These are phyloP conservation scores for Pectinophora gossypiella DNA, from an alignment of 1,140 invertebrate species.

Conservation along the genomic window DNA sequence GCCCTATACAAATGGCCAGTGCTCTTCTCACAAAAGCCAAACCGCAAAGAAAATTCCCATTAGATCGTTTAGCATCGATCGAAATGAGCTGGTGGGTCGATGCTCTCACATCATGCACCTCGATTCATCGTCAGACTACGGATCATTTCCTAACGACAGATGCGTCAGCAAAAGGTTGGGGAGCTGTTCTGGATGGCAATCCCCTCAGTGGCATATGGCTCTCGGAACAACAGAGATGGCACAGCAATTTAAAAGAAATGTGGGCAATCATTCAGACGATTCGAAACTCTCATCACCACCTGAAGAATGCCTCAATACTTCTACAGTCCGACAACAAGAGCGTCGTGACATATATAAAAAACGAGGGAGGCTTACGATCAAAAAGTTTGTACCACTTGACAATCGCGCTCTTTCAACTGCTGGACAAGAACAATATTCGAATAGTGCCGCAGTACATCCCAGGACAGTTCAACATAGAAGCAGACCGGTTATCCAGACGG, in stretches of 20 bases:
- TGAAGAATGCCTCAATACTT: slow-evolving; percentile 16
- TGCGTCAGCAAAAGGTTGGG: slow-evolving; percentile 20
- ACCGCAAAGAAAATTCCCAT: neutral
- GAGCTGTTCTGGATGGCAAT: slow-evolving; percentile 5
- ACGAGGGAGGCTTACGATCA: slow-evolving; percentile 25
- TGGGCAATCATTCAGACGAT: slow-evolving; percentile 16
- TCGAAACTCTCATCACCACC: slow-evolving; percentile 4
- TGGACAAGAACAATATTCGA: slow-evolving; percentile 20
- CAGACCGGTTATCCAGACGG: slow-evolving; percentile 23
- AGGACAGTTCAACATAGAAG: slow-evolving; percentile 24
- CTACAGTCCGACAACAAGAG: slow-evolving; percentile 36
- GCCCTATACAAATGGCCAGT: slow-evolving; percentile 1
- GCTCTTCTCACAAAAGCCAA: neutral
- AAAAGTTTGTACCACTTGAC: slow-evolving; percentile 13
- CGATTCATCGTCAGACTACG: neutral
- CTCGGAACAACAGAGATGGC: slow-evolving; percentile 16
- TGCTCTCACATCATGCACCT: neutral
- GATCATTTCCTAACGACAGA: slow-evolving; percentile 27
- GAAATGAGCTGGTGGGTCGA: neutral
- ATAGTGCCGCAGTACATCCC: slow-evolving; percentile 21
- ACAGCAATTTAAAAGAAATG: slow-evolving; percentile 35
- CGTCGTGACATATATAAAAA: slow-evolving; percentile 23
- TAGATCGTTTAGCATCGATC: neutral
- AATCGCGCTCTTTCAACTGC: slow-evolving; percentile 16
- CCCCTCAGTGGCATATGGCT: slow-evolving; percentile 1